Conservation (phyloP, 2,888 invertebrate species). For the Notodonta ziczac region DNA sequence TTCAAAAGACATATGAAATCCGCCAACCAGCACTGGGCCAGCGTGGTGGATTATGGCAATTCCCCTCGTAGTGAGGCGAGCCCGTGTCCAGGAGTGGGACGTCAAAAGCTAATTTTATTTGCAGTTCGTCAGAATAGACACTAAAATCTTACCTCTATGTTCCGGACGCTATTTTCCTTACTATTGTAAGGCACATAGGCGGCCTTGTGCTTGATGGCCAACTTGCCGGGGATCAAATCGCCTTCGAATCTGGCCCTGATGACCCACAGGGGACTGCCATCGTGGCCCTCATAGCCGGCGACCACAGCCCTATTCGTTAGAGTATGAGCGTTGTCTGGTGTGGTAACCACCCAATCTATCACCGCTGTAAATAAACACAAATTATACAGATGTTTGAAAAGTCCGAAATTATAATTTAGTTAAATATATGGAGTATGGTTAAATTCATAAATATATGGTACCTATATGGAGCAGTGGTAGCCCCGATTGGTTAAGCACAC, state of each 20-base stretch:
- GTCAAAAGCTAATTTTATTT: too few species aligned
- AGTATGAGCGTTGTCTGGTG: conserved; percentile 47
- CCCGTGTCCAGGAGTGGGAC: too few species aligned
- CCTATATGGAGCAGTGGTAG: too few species aligned
- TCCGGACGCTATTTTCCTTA: conserved; percentile 60
- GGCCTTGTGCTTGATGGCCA: conserved; percentile 66
- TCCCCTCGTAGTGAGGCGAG: too few species aligned
- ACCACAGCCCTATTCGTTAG: conserved; percentile 67
- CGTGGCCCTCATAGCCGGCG: conserved; percentile 73
- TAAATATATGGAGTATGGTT: too few species aligned
- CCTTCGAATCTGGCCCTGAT: conserved; percentile 67
- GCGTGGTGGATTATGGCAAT: too few species aligned
- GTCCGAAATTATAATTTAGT: too few species aligned
- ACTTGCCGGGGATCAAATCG: conserved; percentile 75
- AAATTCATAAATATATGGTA: too few species aligned
- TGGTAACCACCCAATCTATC: conserved; percentile 69
- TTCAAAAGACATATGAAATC: too few species aligned
- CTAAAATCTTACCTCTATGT: conserved; percentile 61
- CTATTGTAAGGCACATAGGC: conserved; percentile 77
- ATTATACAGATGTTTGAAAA: too few species aligned
- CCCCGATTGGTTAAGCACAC: too few species aligned
- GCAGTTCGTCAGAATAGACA: neutral
- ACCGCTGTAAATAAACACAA: conserved; percentile 46
- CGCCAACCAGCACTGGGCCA: too few species aligned
- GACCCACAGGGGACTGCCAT: conserved; percentile 76